Conservation (phyloP, 2,113 vertebrate genomes). For the Struthidea cinerea region DNA sequence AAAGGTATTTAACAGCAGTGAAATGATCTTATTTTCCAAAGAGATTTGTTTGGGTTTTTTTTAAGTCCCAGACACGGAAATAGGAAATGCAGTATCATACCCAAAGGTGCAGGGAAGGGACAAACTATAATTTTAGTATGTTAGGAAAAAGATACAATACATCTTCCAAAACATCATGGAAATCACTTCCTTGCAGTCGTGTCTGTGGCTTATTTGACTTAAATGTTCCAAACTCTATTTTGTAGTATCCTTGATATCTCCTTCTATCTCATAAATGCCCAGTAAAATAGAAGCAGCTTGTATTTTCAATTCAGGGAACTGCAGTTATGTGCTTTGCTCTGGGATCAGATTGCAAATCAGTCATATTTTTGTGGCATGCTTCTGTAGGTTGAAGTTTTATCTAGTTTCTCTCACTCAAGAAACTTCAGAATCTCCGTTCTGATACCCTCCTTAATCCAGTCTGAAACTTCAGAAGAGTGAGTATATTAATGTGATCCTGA, state of each 20-base stretch:
- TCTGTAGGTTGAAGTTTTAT: neutral
- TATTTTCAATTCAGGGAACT: slow-evolving; percentile 49
- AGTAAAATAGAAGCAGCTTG: slow-evolving; percentile 37
- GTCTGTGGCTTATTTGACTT: neutral
- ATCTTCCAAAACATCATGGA: neutral
- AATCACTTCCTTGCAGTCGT: slow-evolving; percentile 10
- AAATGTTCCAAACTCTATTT: slow-evolving; percentile 1
- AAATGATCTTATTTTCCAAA: neutral
- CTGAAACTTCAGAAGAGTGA: neutral
- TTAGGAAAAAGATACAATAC: neutral
- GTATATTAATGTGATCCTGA: neutral
- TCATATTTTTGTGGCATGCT: slow-evolving; percentile 25
- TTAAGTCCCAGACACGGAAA: neutral
- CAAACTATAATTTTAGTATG: neutral
- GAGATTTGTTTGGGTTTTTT: neutral
- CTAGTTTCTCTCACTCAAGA: neutral
- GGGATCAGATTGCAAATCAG: slow-evolving; percentile 47
- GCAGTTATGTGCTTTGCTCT: slow-evolving; percentile 8
- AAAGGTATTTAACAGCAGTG: neutral
- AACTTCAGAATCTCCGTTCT: neutral
- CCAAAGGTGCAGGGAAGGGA: neutral
- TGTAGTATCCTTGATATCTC: slow-evolving; percentile 15
- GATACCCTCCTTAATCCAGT: neutral
- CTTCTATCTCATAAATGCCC: slow-evolving; percentile 27
- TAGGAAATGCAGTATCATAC: neutral